These are phyloP conservation scores for Ailuropoda melanoleuca DNA, from an alignment of 2,113 vertebrate species.

Conservation along the genomic window DNA sequence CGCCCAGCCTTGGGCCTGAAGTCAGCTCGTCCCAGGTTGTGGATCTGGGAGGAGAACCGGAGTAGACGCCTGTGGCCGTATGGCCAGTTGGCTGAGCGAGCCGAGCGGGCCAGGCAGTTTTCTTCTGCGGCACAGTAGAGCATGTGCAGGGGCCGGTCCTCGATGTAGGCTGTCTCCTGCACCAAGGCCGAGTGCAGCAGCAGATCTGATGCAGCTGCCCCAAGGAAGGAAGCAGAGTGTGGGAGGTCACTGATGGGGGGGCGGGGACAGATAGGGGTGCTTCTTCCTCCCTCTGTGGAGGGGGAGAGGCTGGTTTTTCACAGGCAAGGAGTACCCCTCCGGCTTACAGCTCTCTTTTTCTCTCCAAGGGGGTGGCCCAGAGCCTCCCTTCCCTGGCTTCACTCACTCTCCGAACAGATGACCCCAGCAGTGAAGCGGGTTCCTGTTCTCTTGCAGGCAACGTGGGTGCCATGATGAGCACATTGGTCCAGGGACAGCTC, in stretches of 20 bases:
- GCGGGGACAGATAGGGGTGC: accelerated
- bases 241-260: not conserved
- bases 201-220: constrained; percentile 94
- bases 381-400: not conserved
- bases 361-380: not conserved
- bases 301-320: not conserved
- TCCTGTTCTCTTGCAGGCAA: constrained; percentile 90
- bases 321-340: not conserved
- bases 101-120: constrained; percentile 93
- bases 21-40: constrained; percentile 95
- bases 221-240: not conserved
- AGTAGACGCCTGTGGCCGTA: constrained; percentile 97
- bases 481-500: constrained; percentile 95
- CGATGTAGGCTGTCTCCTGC: constrained; percentile 96
- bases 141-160: constrained; percentile 98
- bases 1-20: constrained; percentile 97
- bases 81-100: constrained; percentile 95
- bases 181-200: constrained; percentile 93
- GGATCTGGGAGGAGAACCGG: constrained; percentile 98
- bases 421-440: constrained; percentile 93
- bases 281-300: accelerated
- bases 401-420: constrained; percentile 99
- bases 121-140: constrained; percentile 97
- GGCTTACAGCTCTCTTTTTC: not conserved
- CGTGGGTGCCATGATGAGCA: constrained; percentile 87